Percentiles rank a stretch among this genome's conserved stretches.
Conservation (phyloP, 64 coral and sea anemone species). For the Pocillopora damicornis region DNA sequence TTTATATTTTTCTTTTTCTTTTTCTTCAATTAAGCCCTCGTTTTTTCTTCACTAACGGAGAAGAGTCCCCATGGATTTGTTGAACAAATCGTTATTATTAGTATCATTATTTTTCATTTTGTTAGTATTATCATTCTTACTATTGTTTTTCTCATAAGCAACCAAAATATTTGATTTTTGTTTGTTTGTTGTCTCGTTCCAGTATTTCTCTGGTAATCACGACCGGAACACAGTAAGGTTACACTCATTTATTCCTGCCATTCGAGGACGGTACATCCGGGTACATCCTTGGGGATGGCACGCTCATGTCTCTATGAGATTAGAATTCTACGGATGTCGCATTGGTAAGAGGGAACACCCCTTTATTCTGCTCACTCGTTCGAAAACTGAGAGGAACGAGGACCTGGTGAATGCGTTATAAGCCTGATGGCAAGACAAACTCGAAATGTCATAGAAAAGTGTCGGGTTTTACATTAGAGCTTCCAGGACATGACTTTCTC, state of each 20-base stretch:
- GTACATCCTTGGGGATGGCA: conserved; percentile 47
- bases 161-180: background rate
- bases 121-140: too few species aligned
- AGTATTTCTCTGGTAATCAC: conserved; percentile 48
- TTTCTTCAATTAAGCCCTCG: too few species aligned
- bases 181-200: background rate
- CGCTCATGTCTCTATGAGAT: conserved; percentile 45
- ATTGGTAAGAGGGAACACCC: conserved; percentile 20
- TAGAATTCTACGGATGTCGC: conserved; percentile 63
- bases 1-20: too few species aligned
- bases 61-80: too few species aligned
- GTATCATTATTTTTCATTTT: too few species aligned
- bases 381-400: background rate
- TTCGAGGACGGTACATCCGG: conserved; percentile 51
- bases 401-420: background rate
- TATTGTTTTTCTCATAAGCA: too few species aligned
- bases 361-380: background rate
- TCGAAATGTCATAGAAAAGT: too few species aligned
- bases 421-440: background rate
- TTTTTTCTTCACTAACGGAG: too few species aligned
- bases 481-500: too few species aligned
- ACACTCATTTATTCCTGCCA: conserved; percentile 48
- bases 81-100: too few species aligned
- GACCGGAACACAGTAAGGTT: conserved; percentile 55
- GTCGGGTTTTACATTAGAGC: too few species aligned